Conservation (phyloP, 2,888 invertebrate species). For the Oithona nana region DNA sequence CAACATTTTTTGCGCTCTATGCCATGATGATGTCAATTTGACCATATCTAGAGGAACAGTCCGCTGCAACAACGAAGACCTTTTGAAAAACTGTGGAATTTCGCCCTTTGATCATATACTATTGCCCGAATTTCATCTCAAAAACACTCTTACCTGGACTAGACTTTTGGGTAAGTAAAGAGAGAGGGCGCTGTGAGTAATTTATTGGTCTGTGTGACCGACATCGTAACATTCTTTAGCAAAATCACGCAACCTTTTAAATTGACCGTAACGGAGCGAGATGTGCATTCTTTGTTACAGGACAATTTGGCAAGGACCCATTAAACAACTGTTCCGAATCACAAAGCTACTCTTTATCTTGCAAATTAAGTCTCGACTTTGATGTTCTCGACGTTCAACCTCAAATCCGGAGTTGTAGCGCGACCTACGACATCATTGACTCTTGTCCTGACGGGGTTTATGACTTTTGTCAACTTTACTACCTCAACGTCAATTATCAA, state of each 20-base stretch:
- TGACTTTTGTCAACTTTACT: slow-evolving; percentile 2
- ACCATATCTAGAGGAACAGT: background rate
- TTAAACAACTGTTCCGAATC: background rate
- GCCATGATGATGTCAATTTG: slow-evolving; percentile 19
- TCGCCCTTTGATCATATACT: background rate
- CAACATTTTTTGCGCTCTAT: slow-evolving; percentile 21
- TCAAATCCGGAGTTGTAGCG: background rate
- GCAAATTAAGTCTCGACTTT: background rate
- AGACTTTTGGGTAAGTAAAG: background rate
- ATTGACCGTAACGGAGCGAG: too few relatives aligned
- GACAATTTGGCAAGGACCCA: background rate
- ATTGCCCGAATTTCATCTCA: background rate
- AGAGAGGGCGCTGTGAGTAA: too few relatives aligned
- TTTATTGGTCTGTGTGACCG: too few relatives aligned
- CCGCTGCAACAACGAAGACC: background rate
- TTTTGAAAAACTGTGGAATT: slow-evolving; percentile 8
- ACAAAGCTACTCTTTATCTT: background rate
- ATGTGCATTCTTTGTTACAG: too few relatives aligned
- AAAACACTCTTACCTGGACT: background rate
- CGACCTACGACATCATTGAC: background rate
- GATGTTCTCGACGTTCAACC: background rate
- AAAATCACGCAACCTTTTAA: too few relatives aligned
- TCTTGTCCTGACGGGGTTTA: background rate
- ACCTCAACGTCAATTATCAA: background rate
- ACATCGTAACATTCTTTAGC: too few relatives aligned